Evolutionary conservation across 1,140 invertebrate genomes (phyloP), one percentile per base, ranked within the genome.

Genomic region (Alviniconcha marisindica): DNA sequence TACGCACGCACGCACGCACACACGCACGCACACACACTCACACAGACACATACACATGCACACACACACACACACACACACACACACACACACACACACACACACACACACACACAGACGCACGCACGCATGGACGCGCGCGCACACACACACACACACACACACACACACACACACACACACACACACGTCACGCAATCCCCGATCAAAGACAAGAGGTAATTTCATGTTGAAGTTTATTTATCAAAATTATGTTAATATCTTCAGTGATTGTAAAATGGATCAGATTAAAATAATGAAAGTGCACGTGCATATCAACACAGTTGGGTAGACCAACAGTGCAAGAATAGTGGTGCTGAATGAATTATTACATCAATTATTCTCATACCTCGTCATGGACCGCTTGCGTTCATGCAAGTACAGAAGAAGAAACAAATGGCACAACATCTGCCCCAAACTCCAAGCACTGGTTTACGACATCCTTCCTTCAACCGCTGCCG

Each of bases 21-120:
- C n/a, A n/a, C n/a, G n/a, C n/a, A n/a, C n/a, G n/a, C n/a, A n/a
- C n/a, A 60, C 2, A 83, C 18, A 48, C 14, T 60, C n/a, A 78
- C 42, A 44, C 18, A 71, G 48, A 18, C 18, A 73, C 66, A 51
- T 24, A 74, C 48, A 82, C 5, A 48, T 48, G 77, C 42, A 83
- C 31, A 63, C n/a, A 83, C 33, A 77, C 28, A 77, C 73, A 77
- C n/a, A 83, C 51, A 83, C 24, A 83, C 33, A 79, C 7, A 56
- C 10, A 79, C 4, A 79, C 14, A 54, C 51, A 24, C 48, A n/a
- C 31, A 79, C 15, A 56, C 51, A 14, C 15, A 38, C 40, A 21
- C 40, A 77, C n/a, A 48, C n/a, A 28, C 18, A 54, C n/a, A 44
- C 40, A 10, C 48, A 48, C 40, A n/a, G 12, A 48, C 24, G 21